phyloP scores from a whole-genome alignment of 1,140 invertebrate genomes.

The Ceratosolen fusciceps region DNA sequence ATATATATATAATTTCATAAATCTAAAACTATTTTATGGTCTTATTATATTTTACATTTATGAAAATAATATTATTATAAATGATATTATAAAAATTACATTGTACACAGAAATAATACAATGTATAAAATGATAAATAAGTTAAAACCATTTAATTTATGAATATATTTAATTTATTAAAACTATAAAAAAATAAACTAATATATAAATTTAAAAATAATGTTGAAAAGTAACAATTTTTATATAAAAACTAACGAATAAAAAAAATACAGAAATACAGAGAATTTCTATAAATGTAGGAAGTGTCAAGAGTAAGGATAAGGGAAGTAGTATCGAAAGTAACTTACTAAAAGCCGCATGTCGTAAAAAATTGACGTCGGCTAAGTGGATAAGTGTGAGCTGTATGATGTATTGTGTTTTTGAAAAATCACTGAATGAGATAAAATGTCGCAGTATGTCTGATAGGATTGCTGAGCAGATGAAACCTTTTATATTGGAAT shows the following conservation, averaged over 20 bases:
- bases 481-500: conserved; percentile 70
- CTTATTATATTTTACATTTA: no score
- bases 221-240: no score
- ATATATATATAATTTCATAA: neutral
- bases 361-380: conserved; percentile 48
- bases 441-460: conserved; percentile 65
- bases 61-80: neutral
- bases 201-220: no score
- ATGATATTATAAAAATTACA: neutral
- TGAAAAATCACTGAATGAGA: conserved; percentile 52
- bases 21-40: no score
- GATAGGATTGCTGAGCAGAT: conserved; percentile 66
- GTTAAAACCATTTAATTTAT: no score
- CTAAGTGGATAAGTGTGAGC: neutral
- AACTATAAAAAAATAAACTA: no score
- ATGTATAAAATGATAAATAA: no score
- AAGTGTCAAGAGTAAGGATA: neutral
- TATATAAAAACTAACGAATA: no score
- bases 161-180: no score
- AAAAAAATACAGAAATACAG: no score
- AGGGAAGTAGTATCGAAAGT: neutral
- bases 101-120: neutral
- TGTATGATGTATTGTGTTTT: conserved; percentile 42
- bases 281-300: no score
- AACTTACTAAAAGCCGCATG: conserved; percentile 66